Base-by-base conservation (phyloP, 2,888 invertebrate genomes). In the Antitype chi region DNA sequence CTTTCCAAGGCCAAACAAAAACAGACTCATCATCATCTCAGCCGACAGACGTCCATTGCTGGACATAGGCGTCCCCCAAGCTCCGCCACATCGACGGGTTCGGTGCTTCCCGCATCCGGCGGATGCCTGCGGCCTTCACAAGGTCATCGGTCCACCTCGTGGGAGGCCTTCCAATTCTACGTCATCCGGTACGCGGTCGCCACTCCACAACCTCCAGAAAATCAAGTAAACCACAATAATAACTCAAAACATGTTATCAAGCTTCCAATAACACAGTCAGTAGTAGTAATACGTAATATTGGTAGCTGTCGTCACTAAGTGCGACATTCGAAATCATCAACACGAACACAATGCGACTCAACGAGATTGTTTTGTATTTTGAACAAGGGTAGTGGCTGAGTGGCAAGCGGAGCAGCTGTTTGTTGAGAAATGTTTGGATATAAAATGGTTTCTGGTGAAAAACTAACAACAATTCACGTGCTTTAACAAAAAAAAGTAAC, bases 311-410 rank as follows among this genome's bases (percentile, higher is more conserved):
- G 43, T 55, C 81, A 78, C 74, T 78, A 70, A 82, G 78, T 52
- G 60, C 66, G 28, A 74, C 84, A 73, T 79, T 83, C 75, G 76
- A 68, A 83, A 75, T 84, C 84, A 84, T 85, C 85, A 80, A 76
- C 74, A 80, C 64, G 77, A 28, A 78, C 70, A 84, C 84, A 84
- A 84, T 84, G 67, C 74, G 66, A 69, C 82, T 72, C 71, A 74
- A 78, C 76, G 74, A 57, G 74, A 88, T 82, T 81, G 80, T 80
- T 76, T 64, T 60, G 85, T 78, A 78, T 72, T 64, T 78, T 75
- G 74, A 66, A 73, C 63, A 43, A 53, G 66, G 60, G 7, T 25
- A 15, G 7, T 17, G 2, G 7, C 23, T 52, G 8, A 64, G 66
- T 73, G 55, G 20, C 67, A 20, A 57, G 55, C 23, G 23, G 20